phyloP scores from a whole-genome alignment of 1,140 invertebrate genomes.

The Dolichoris vasculosae region DNA sequence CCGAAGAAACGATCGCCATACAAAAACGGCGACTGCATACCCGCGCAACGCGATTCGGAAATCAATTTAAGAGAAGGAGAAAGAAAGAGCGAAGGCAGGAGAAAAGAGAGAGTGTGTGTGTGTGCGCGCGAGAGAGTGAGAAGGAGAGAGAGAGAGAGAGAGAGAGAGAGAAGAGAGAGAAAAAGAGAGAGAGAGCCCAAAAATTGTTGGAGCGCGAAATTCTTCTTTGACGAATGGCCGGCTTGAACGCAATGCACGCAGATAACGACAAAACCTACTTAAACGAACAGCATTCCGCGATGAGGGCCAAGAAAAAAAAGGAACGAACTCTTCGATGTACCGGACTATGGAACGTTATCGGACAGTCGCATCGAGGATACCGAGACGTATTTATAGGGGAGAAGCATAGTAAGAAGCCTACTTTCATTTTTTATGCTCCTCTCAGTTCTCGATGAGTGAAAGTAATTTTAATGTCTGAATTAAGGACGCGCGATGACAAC shows the following conservation, averaged over 20 bases:
- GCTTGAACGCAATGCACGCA: background rate
- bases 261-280: conserved; percentile 31
- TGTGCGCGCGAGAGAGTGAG: too few relatives aligned
- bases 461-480: conserved; percentile 8
- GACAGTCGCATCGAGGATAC: background rate
- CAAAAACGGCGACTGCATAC: background rate
- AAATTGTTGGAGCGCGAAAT: conserved; percentile 26
- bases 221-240: conserved; percentile 31
- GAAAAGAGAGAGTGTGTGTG: background rate
- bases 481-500: background rate
- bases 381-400: background rate
- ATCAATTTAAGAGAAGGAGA: conserved; percentile 6
- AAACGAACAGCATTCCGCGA: conserved; percentile 29
- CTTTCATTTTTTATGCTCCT: background rate
- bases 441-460: background rate
- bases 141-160: background rate
- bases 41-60: conserved; percentile 3
- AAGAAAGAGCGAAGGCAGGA: background rate
- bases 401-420: background rate
- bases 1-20: background rate
- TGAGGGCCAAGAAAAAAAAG: background rate
- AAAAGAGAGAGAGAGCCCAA: background rate
- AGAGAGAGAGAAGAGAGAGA: background rate
- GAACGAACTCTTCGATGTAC: background rate
- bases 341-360: background rate